Evolutionary conservation across 2,797 vertebrate species (phyloP), one percentile per base, ranked within the genome.

Genomic region (Lithobates pipiens): DNA sequence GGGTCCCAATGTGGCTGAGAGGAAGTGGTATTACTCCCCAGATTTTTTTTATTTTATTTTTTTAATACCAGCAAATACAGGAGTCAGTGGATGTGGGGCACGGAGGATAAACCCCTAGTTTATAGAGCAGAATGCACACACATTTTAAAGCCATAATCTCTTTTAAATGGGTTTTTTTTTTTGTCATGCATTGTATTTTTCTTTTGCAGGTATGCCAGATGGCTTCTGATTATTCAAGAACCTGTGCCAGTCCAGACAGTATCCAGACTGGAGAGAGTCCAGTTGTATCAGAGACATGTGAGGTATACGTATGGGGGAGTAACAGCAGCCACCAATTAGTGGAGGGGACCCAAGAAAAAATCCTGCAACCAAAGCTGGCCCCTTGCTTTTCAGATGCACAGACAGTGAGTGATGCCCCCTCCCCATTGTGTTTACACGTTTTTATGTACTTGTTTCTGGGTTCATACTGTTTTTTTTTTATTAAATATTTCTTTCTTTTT

Each of bases 201-300:
- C 18, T 2, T 2, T 44, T 3, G n/a, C 29, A 99, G 98, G 97
- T 99, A 29, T 98, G 98, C 90, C 95, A 97, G 85, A 99, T 99
- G 98, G 98, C 98, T 1, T 99, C 97, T 0, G 98, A 99, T 93
- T 99, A 99, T 89, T 99, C 98, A 7, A 96, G 98, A 90, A 99
- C 98, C 0, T 99, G 98, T 85, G 98, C 98, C 34, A 99, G 97
- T 88, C 97, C 98, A 3, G 98, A 99, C 90, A 99, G 96, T 92
- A 97, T 99, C 70, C 98, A 99, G 92, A 97, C 96, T 0, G 97
- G 97, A 0, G 97, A 99, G 87, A 93, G 96, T 0, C 96, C 97
- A 3, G 92, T 98, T 63, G 95, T 98, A 88, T 99, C 98, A 0
- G 98, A 99, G 89, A 99, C 96, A 67, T 99, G 98, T 32, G 98